Percentiles rank a stretch among this genome's conserved stretches.
Conservation (phyloP, 2,888 invertebrate species). For the Marronus borbonicus region DNA sequence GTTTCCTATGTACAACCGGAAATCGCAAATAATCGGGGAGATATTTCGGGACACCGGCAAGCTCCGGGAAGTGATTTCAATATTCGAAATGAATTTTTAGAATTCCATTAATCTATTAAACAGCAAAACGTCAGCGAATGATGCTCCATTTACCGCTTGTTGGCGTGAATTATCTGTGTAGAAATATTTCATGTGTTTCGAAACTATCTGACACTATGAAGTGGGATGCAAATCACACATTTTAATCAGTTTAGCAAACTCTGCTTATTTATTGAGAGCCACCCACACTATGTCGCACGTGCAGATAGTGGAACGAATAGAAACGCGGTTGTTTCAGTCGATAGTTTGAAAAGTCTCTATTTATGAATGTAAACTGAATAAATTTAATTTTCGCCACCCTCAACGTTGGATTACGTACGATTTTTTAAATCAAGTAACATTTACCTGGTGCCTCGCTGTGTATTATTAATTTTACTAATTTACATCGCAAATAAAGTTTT, state of each 20-base stretch:
- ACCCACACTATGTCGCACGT: neutral
- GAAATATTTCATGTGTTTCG: slow-evolving; percentile 1
- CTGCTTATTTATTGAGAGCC: slow-evolving; percentile 1
- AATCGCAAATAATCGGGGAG: slow-evolving; percentile 10
- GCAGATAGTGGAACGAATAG: neutral
- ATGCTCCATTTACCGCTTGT: too few species aligned
- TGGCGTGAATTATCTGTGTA: neutral
- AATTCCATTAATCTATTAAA: too few species aligned
- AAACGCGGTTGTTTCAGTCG: neutral
- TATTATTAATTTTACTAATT: too few species aligned
- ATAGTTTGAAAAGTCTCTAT: neutral
- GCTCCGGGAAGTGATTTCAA: slow-evolving; percentile 8
- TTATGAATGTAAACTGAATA: neutral
- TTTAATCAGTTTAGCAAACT: slow-evolving; percentile 1
- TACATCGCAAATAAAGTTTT: too few species aligned
- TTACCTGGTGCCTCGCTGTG: too few species aligned
- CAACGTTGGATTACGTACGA: too few species aligned
- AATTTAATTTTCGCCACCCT: neutral
- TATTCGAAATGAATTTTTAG: neutral
- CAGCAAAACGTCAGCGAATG: too few species aligned
- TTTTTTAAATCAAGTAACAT: too few species aligned
- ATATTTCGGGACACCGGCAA: neutral
- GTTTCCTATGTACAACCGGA: slow-evolving; percentile 16
- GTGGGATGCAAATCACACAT: neutral
- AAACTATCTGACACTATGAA: neutral